Conservation (phyloP, 1,140 invertebrate genomes). For the Meloidogyne floridensis region DNA sequence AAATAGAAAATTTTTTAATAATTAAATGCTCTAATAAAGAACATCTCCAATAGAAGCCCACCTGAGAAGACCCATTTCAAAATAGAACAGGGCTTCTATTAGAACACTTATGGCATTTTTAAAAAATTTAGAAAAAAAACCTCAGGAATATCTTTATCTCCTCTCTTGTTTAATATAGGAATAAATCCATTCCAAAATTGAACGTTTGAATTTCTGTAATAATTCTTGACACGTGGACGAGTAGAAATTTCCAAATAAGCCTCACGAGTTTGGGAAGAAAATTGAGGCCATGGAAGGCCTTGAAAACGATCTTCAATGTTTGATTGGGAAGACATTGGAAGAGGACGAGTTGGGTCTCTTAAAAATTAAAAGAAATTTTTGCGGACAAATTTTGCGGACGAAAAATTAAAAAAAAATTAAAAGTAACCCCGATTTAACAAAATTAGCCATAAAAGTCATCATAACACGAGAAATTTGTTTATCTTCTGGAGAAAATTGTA, state of each 20-base stretch:
- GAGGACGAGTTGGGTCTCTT: constrained; percentile 61
- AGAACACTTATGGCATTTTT: neutral
- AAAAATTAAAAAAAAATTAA: constrained; percentile 10
- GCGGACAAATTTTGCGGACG: too few species aligned
- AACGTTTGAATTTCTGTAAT: constrained; percentile 73
- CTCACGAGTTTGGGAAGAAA: constrained; percentile 56
- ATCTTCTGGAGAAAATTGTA: constrained; percentile 87
- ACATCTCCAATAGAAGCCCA: too few species aligned
- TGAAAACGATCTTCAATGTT: constrained; percentile 60
- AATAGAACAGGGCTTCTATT: too few species aligned
- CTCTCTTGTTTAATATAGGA: constrained; percentile 83
- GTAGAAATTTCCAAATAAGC: constrained; percentile 64
- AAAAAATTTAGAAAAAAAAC: constrained; percentile 39
- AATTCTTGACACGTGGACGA: constrained; percentile 73
- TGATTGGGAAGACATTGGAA: constrained; percentile 53
- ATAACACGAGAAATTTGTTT: constrained; percentile 84
- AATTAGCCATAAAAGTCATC: constrained; percentile 94
- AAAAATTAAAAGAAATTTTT: neutral
- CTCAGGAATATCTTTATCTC: constrained; percentile 74
- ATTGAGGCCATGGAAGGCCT: constrained; percentile 62
- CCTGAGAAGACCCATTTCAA: too few species aligned
- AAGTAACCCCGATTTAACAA: constrained; percentile 86
- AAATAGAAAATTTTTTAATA: neutral
- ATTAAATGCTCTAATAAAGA: too few species aligned
- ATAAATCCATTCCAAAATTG: constrained; percentile 91